Evolutionary conservation across 2,888 invertebrate genomes (phyloP).

Genomic region (Cyclophora albipunctata): DNA sequence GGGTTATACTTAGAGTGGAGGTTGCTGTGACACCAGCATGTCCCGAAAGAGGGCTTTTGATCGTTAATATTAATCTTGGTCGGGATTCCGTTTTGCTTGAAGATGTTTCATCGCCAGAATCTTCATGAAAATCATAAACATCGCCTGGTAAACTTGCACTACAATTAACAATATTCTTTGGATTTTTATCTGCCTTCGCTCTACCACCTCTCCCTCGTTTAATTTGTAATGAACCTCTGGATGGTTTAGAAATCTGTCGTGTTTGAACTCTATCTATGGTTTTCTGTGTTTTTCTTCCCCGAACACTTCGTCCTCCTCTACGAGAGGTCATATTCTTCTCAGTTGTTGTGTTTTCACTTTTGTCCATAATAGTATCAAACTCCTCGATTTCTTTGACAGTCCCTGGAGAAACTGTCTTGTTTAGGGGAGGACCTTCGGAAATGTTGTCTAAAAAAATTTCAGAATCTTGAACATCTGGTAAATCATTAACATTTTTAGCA

Average conservation of each 20-base stretch:
- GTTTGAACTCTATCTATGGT: slow-evolving; percentile 58
- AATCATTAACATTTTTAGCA: slow-evolving; percentile 14
- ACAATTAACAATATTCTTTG: slow-evolving; percentile 56
- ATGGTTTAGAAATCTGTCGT: slow-evolving; percentile 60
- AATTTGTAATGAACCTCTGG: slow-evolving; percentile 33
- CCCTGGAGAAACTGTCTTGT: too few species aligned
- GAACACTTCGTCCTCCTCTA: slow-evolving; percentile 56
- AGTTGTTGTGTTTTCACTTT: slow-evolving; percentile 25
- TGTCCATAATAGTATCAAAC: slow-evolving; percentile 17
- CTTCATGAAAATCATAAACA: slow-evolving; percentile 93
- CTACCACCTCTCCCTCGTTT: slow-evolving; percentile 69
- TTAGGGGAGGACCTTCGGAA: slow-evolving; percentile 3
- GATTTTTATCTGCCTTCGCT: slow-evolving; percentile 71
- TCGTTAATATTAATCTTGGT: slow-evolving; percentile 86
- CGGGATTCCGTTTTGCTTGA: slow-evolving; percentile 71
- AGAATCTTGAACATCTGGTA: slow-evolving; percentile 6
- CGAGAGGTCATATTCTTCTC: slow-evolving; percentile 37
- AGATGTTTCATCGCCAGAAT: slow-evolving; percentile 85
- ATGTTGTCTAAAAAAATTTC: slow-evolving; percentile 7
- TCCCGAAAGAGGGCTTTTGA: slow-evolving; percentile 80
- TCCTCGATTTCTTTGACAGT: slow-evolving; percentile 17
- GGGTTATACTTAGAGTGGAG: slow-evolving; percentile 54
- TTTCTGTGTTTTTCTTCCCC: slow-evolving; percentile 62
- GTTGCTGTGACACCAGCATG: slow-evolving; percentile 53
- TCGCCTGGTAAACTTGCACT: slow-evolving; percentile 81